A percentile compares a stretch with the other conserved stretches of the same genome.
Evolutionary conservation across 1,140 invertebrate species (phyloP).

Genomic region (Periplaneta americana): DNA sequence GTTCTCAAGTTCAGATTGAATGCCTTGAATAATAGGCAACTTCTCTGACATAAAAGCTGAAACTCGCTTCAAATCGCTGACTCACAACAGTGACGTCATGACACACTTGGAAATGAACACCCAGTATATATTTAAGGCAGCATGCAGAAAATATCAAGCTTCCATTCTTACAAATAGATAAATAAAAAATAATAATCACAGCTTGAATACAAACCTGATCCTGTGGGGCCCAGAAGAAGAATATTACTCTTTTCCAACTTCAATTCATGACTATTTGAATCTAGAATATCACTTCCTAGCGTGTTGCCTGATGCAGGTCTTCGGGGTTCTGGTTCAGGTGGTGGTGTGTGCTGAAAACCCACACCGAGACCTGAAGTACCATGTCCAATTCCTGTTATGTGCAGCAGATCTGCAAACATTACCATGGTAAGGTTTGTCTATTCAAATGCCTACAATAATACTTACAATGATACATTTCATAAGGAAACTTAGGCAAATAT

Average conservation of each 20-base stretch:
- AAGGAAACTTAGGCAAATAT: too few species aligned
- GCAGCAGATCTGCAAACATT: conserved; percentile 64
- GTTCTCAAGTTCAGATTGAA: too few species aligned
- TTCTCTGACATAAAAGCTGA: too few species aligned
- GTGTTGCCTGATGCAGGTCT: conserved; percentile 24
- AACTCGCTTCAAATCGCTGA: too few species aligned
- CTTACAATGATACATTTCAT: too few species aligned
- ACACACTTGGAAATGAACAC: too few species aligned
- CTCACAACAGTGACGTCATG: too few species aligned
- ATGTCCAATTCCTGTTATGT: conserved; percentile 75
- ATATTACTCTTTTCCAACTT: conserved; percentile 98
- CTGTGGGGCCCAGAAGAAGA: conserved; percentile 92
- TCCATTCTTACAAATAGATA: background rate
- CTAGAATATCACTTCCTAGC: conserved; percentile 78
- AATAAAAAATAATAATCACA: background rate
- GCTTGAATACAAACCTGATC: conserved; percentile 60
- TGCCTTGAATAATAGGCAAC: too few species aligned
- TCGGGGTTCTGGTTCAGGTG: conserved; percentile 21
- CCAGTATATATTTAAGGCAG: too few species aligned
- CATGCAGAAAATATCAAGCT: background rate
- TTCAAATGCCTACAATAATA: too few species aligned
- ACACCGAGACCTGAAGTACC: conserved; percentile 41
- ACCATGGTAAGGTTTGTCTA: too few species aligned
- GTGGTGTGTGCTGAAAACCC: conserved; percentile 32
- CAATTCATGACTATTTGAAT: conserved; percentile 75